Evolutionary conservation across 2,113 vertebrate species (phyloP).

Genomic region (Alligator sinensis): DNA sequence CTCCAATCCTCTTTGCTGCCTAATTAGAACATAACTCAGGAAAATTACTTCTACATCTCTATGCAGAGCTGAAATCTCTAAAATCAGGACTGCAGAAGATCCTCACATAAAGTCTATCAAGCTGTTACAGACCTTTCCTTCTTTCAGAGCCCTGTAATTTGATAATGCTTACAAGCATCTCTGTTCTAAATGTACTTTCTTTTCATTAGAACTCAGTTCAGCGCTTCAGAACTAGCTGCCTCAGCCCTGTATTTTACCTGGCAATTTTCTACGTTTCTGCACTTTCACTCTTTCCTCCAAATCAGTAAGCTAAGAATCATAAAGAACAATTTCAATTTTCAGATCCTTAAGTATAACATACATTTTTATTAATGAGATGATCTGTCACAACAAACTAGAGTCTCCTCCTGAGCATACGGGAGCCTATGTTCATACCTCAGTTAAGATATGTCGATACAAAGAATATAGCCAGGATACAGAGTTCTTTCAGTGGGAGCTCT

Average conservation of each 20-base stretch:
- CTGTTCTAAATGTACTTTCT: background rate
- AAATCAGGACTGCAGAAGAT: background rate
- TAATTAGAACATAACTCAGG: background rate
- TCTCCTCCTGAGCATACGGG: background rate
- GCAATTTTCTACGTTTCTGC: background rate
- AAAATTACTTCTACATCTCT: background rate
- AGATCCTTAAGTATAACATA: background rate
- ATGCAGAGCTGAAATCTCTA: background rate
- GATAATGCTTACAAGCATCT: fast-evolving
- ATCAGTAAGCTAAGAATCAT: background rate
- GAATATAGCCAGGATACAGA: background rate
- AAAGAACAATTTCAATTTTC: fast-evolving
- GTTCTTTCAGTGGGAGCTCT: background rate
- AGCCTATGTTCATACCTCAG: background rate
- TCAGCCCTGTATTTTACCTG: background rate
- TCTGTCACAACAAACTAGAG: background rate
- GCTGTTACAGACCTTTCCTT: background rate
- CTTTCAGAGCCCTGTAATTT: background rate
- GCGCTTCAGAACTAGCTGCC: background rate
- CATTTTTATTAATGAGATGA: background rate
- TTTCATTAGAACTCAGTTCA: background rate
- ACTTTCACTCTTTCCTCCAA: background rate
- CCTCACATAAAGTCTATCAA: background rate
- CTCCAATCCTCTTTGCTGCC: background rate
- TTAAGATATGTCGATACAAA: background rate